Conservation (phyloP, 2,113 vertebrate genomes). For the Embiotoca jacksoni region DNA sequence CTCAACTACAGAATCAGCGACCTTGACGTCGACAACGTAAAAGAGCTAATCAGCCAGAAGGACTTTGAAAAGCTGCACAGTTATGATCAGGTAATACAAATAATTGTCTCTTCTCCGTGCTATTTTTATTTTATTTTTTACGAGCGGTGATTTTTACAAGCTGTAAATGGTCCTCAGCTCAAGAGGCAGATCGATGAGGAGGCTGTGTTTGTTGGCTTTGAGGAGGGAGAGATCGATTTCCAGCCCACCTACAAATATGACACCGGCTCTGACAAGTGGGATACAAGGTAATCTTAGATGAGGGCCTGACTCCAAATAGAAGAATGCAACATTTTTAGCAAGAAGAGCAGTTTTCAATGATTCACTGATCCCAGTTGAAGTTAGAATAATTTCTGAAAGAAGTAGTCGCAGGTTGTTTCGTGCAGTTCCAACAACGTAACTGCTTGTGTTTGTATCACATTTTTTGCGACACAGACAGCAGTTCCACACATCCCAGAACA, state of each 20-base stretch:
- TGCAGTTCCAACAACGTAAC: no score
- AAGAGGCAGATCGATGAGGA: conserved; percentile 91
- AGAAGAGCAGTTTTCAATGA: no score
- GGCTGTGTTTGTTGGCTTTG: conserved; percentile 91
- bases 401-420: no score
- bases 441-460: background rate
- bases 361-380: no score
- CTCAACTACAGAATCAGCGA: conserved; percentile 97
- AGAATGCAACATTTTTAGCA: background rate
- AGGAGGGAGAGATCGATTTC: conserved; percentile 92
- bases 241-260: conserved; percentile 98
- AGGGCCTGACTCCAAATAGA: background rate
- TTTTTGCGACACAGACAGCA: background rate
- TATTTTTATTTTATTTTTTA: background rate
- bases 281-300: conserved; percentile 89
- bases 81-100: conserved; percentile 90
- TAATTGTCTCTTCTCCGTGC: background rate
- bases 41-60: conserved; percentile 89
- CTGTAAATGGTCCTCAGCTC: conserved; percentile 82
- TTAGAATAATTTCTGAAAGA: no score
- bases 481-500: background rate
- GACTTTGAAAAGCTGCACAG: conserved; percentile 88
- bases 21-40: conserved; percentile 90
- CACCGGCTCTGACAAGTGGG: conserved; percentile 93
- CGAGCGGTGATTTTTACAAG: conserved; percentile 3